Base-by-base conservation (phyloP, 2,888 invertebrate genomes). In the Eupithecia exiguata region DNA sequence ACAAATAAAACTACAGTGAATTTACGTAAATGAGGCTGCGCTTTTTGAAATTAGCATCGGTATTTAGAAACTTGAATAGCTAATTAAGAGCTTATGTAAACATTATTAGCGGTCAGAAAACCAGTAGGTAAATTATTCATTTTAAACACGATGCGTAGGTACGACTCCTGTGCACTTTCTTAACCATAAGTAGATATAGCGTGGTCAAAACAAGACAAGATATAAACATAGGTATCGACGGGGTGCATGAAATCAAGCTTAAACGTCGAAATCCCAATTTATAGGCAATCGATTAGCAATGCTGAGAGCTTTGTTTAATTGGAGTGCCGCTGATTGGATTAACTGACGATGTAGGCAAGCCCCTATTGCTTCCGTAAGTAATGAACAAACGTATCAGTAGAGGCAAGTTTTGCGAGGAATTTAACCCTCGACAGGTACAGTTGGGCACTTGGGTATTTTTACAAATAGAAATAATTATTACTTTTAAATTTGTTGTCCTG, bases 251-350 rank as follows among this genome's bases (percentile, higher is more conserved):
- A 87, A 88, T 89, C 89, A 88, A 87, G 83, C 85, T 84, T 84
- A 81, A 84, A 81, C 80, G 82, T 84, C 85, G 86, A 84, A 66
- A 89, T 87, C 85, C 86, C 84, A 87, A 90, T 89, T 89, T 91
- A 92, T 89, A 82, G 89, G 82, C 87, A 84, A 90, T 91, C 89
- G 91, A 92, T 92, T 91, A 90, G 88, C 88, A 88, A 89, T 89
- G 89, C 84, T 82, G 86, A 87, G 87, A 87, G 88, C 88, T 90
- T 88, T 88, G 87, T 88, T 89, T 92, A 91, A 92, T 92, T 90
- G 88, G 87, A 92, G 90, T 89, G 89, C 86, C 87, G 82, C 84
- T 91, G 90, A 92, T 92, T 91, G 88, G 89, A 90, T 92, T 89
- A 88, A 85, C 86, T 85, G 82, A 84, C 84, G 76, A 81, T 81